Percentiles rank a stretch among this genome's conserved stretches.
phyloP scores from a whole-genome alignment of 2,113 vertebrate genomes.

The Narcine bancroftii region DNA sequence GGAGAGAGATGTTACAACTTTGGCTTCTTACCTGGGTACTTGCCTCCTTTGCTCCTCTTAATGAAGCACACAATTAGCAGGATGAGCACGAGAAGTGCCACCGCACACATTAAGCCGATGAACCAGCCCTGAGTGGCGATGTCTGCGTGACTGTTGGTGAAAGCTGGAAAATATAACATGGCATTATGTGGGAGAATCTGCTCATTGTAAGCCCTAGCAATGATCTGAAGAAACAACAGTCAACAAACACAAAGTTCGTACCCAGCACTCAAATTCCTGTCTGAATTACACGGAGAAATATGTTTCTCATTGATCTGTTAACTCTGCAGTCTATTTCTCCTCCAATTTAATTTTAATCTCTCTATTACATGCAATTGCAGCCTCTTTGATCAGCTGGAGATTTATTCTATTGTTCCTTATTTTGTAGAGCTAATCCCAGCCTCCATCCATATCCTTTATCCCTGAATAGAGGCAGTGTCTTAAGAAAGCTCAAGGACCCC shows the following conservation, averaged over 20 bases:
- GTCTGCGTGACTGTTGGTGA: conserved; percentile 82
- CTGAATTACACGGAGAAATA: no score
- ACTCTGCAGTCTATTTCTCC: not conserved
- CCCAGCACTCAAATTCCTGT: not conserved
- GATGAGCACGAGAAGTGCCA: conserved; percentile 90
- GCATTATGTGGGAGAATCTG: not conserved
- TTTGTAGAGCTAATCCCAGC: not conserved
- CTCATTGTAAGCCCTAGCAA: no score
- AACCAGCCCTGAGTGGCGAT: conserved; percentile 98
- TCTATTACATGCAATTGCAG: not conserved
- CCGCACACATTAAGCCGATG: conserved; percentile 96
- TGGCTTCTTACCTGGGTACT: conserved; percentile 75
- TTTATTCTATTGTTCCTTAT: not conserved
- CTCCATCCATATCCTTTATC: not conserved
- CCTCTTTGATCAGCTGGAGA: not conserved
- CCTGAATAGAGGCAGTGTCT: not conserved
- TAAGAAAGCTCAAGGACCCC: no score
- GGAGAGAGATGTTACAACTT: no score
- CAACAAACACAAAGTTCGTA: no score
- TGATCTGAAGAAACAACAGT: no score
- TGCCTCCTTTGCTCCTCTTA: conserved; percentile 91
- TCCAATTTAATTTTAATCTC: not conserved
- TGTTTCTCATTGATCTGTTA: not conserved
- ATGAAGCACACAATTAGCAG: conserved; percentile 98
- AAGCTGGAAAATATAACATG: conserved; percentile 58